These are phyloP conservation scores for Nipponacmea schrenckii DNA, from an alignment of 2,888 invertebrate genomes.

Conservation along the genomic window DNA sequence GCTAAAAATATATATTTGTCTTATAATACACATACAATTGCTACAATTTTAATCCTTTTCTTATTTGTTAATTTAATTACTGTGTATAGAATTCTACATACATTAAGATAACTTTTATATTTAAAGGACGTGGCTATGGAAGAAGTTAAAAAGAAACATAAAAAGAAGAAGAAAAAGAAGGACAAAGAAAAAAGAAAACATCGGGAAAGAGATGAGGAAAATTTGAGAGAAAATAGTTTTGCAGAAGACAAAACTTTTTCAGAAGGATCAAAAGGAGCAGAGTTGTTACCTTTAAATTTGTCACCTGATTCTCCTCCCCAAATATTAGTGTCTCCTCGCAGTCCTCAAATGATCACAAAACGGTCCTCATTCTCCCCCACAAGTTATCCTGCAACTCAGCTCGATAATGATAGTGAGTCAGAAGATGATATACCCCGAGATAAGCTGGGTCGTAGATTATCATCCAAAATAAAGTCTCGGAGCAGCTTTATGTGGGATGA, in stretches of 20 bases:
- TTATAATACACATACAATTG: no score
- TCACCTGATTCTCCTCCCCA: background rate
- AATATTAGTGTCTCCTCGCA: background rate
- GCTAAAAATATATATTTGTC: no score
- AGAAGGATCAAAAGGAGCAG: background rate
- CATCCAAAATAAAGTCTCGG: background rate
- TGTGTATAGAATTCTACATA: no score
- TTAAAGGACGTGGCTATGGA: conserved; percentile 23
- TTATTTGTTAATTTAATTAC: no score
- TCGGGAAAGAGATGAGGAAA: conserved; percentile 22
- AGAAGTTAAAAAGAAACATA: conserved; percentile 32
- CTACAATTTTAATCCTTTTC: no score
- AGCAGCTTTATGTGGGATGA: background rate
- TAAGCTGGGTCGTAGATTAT: background rate
- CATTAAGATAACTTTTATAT: no score
- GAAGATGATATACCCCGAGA: background rate
- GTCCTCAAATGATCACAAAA: background rate
- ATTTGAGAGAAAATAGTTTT: background rate
- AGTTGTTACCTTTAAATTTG: background rate
- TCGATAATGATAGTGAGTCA: background rate
- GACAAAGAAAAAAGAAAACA: conserved; percentile 32
- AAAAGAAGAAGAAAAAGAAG: conserved; percentile 42
- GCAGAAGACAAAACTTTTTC: conserved; percentile 1
- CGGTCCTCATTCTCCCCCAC: background rate
- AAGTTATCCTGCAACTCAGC: no score